A percentile compares a stretch with the other conserved stretches of the same genome.
Evolutionary conservation across 2,888 invertebrate species (phyloP).

Genomic region (Mythimna ferrago): DNA sequence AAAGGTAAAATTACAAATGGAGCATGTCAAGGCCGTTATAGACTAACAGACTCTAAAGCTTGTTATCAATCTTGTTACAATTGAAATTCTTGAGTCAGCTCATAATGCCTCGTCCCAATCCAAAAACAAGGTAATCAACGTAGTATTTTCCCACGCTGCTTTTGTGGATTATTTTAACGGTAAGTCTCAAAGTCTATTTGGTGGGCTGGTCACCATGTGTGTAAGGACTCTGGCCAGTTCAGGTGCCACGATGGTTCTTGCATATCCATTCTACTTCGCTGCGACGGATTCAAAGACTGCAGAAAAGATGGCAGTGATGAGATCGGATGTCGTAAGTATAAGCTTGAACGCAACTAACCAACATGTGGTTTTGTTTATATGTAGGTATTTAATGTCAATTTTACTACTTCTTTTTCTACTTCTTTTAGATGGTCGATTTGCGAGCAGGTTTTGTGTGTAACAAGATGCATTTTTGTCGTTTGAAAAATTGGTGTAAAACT

Average conservation of each 20-base stretch:
- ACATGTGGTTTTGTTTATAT: conserved; percentile 52
- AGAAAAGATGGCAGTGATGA: conserved; percentile 92
- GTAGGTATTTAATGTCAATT: neutral
- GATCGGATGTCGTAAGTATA: conserved; percentile 91
- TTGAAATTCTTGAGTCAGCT: conserved; percentile 1
- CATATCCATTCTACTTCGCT: conserved; percentile 92
- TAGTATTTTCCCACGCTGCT: conserved; percentile 78
- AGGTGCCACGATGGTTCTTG: conserved; percentile 94
- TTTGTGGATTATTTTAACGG: conserved; percentile 71
- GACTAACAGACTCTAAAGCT: neutral
- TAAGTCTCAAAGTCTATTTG: conserved; percentile 78
- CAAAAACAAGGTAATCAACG: conserved; percentile 17
- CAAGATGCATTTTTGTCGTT: neutral
- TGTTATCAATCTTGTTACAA: neutral
- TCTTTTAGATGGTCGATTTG: neutral
- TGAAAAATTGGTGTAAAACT: neutral
- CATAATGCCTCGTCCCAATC: conserved; percentile 7
- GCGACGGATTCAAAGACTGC: conserved; percentile 94
- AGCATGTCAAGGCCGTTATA: neutral
- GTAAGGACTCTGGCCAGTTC: conserved; percentile 90
- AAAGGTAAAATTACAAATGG: neutral
- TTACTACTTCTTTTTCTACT: neutral
- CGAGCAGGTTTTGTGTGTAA: neutral
- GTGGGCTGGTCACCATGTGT: conserved; percentile 83
- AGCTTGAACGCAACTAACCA: conserved; percentile 52